A percentile compares a stretch with the other conserved stretches of the same genome.
Evolutionary conservation across 2,797 vertebrate species (phyloP).

Genomic region (Ceryle rudis): DNA sequence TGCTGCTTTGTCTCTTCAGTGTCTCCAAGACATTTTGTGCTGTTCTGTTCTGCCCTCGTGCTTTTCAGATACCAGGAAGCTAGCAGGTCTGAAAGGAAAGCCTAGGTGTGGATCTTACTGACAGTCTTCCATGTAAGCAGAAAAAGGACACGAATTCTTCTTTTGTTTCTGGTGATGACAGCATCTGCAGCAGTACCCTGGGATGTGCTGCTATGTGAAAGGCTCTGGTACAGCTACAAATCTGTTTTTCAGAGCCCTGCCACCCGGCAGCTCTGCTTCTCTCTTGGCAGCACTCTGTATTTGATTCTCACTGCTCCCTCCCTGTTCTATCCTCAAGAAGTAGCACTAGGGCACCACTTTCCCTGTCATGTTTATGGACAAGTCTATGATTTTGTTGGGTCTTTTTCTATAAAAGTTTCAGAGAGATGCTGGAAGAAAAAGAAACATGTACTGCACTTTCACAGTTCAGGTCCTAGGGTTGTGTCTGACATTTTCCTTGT

Average conservation of each 20-base stretch:
- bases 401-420: not conserved
- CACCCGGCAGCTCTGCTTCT: not conserved
- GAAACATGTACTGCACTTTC: not conserved
- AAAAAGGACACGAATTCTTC: not conserved
- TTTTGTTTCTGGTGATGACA: not conserved
- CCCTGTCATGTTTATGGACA: not conserved
- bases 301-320: rapidly evolving
- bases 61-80: not conserved
- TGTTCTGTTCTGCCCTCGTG: rapidly evolving
- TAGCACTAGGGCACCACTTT: rapidly evolving
- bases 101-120: not conserved
- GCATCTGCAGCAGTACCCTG: not conserved
- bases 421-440: not conserved
- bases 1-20: not conserved
- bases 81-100: not conserved
- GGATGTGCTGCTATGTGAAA: rapidly evolving
- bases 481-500: not conserved
- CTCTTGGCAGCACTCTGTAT: not conserved
- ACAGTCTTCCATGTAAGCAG: not conserved
- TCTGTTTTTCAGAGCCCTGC: too few species aligned
- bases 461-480: not conserved
- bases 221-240: not conserved
- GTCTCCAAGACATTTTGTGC: not conserved
- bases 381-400: rapidly evolving
- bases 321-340: not conserved